Conservation (phyloP, 2,888 invertebrate species). For the Caenorhabditis sp. region DNA sequence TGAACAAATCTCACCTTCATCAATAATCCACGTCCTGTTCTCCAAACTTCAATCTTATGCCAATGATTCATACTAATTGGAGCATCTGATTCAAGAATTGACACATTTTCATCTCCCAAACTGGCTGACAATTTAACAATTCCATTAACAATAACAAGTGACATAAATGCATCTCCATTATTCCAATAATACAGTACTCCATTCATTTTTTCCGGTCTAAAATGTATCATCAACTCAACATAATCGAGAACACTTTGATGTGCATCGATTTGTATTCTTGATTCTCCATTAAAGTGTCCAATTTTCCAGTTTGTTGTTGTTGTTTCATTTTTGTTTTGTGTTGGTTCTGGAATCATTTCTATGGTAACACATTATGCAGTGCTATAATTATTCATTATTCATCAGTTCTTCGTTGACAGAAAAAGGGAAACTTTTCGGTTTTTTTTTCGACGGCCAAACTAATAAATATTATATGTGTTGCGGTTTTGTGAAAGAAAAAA, state of each 20-base stretch:
- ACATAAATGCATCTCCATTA: constrained; percentile 33
- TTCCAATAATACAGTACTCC: constrained; percentile 53
- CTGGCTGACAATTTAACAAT: constrained; percentile 45
- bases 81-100: constrained; percentile 38
- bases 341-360: not conserved
- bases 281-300: constrained; percentile 30
- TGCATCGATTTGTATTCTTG: constrained; percentile 14
- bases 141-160: constrained; percentile 42
- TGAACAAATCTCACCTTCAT: too few relatives aligned
- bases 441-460: not conserved
- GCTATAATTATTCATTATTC: not conserved
- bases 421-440: not conserved
- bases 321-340: constrained; percentile 12
- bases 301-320: constrained; percentile 15
- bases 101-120: constrained; percentile 33
- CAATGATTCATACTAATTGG: constrained; percentile 47
- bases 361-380: not conserved
- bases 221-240: constrained; percentile 35
- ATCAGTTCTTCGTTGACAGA: not conserved
- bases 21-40: constrained; percentile 52
- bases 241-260: constrained; percentile 28
- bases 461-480: not conserved
- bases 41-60: constrained; percentile 58
- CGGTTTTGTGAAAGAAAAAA: too few relatives aligned
- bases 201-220: constrained; percentile 24